Evolutionary conservation across 2,888 invertebrate species (phyloP).

Genomic region (Teleogryllus oceanicus): DNA sequence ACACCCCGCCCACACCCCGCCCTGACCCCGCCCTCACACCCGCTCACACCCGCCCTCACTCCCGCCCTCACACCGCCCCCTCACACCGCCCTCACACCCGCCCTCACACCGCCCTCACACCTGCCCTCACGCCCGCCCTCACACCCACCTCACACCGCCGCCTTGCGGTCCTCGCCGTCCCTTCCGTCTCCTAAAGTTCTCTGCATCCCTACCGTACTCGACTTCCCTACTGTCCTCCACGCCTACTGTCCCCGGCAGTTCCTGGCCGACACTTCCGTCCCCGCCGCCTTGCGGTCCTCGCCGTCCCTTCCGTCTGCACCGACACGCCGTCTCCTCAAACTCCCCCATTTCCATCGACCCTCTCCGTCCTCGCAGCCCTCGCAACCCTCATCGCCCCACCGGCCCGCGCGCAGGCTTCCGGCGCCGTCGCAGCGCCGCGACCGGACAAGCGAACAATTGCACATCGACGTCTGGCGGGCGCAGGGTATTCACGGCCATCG

Average conservation of each 20-base stretch:
- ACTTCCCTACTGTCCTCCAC: too few species aligned
- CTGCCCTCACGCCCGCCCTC: too few species aligned
- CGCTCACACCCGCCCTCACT: too few species aligned
- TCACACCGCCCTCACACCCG: too few species aligned
- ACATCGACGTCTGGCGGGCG: not conserved
- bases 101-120: too few species aligned
- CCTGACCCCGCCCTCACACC: too few species aligned
- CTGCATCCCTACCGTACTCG: too few species aligned
- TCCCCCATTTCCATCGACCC: not conserved
- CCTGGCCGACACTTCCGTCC: not conserved
- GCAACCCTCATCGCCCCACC: not conserved
- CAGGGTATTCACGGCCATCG: not conserved
- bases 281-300: not conserved
- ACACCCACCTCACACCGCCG: too few species aligned
- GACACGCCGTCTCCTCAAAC: not conserved
- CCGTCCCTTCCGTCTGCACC: not conserved
- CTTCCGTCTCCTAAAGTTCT: too few species aligned
- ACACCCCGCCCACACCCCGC: too few species aligned
- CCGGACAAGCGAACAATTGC: slow-evolving; percentile 10
- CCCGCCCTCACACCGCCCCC: too few species aligned
- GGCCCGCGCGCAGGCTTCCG: not conserved
- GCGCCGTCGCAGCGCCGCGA: not conserved
- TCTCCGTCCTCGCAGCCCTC: not conserved
- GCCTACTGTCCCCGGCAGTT: not conserved
- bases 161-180: too few species aligned